phyloP scores from a whole-genome alignment of 2,113 vertebrate species.

The Lepisosteus oculatus region DNA sequence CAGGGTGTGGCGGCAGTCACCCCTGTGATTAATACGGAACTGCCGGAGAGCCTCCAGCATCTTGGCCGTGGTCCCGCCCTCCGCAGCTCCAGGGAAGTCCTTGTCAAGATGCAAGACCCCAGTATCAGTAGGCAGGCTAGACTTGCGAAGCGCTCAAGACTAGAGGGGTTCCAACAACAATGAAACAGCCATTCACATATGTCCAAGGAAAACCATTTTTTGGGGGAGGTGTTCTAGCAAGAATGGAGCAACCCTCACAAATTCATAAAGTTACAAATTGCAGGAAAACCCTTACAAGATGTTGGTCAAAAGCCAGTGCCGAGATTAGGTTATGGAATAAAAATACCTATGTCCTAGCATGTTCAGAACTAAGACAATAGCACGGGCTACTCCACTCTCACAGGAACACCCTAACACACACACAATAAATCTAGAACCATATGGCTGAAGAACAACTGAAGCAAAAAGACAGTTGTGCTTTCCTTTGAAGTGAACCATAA shows the following conservation, averaged over 20 bases:
- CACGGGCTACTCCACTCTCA: no score
- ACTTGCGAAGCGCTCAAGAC: not conserved
- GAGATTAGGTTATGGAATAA: no score
- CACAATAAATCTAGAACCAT: no score
- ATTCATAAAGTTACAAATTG: no score
- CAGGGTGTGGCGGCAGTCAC: constrained; percentile 92
- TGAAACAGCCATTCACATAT: constrained; percentile 4
- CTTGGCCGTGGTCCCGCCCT: constrained; percentile 74
- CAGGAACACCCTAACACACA: no score
- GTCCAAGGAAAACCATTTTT: not conserved
- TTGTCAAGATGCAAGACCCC: constrained; percentile 87
- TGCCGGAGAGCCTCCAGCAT: constrained; percentile 94
- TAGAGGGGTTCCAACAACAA: constrained; percentile 17
- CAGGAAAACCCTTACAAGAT: no score
- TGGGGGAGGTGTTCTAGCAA: not conserved
- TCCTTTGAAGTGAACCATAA: not conserved
- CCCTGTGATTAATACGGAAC: constrained; percentile 96
- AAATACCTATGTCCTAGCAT: no score
- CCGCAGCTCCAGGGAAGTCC: constrained; percentile 70
- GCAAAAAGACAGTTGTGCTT: not conserved
- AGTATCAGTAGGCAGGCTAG: constrained; percentile 65
- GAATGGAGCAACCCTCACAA: not conserved
- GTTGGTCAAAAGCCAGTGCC: no score
- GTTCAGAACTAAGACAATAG: no score
- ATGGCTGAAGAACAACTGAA: no score